phyloP scores from a whole-genome alignment of 2,113 vertebrate species.

The Chlorodrepanis virens region DNA sequence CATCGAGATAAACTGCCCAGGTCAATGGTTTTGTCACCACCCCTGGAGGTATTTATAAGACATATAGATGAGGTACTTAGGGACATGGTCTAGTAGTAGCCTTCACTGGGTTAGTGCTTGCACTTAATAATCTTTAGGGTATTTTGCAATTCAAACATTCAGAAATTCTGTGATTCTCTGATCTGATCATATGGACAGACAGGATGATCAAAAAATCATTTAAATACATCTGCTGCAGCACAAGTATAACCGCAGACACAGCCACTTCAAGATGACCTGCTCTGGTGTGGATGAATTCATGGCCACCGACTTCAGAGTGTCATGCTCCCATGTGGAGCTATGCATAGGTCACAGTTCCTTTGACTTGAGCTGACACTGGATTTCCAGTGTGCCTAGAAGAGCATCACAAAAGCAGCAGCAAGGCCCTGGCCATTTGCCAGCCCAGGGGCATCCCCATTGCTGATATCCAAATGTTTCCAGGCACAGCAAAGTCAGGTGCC shows the following conservation, averaged over 20 bases:
- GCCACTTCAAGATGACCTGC: not conserved
- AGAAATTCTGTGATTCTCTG: not conserved
- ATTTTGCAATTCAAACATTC: not conserved
- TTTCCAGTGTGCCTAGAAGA: not conserved
- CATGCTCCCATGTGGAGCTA: not conserved
- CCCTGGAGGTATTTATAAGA: not conserved
- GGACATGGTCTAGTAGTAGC: not conserved
- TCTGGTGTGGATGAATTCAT: not conserved
- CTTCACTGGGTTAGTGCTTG: not conserved
- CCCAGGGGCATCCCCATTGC: not conserved
- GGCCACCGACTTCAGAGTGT: not conserved
- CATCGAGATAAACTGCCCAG: not conserved
- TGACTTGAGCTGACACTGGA: not conserved
- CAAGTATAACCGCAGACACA: not conserved
- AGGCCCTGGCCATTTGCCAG: not conserved
- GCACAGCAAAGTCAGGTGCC: not conserved
- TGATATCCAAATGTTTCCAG: not conserved
- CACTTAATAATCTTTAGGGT: not conserved
- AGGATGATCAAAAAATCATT: not conserved
- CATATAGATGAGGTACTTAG: not conserved
- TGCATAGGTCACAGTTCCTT: not conserved
- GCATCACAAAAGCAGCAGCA: not conserved
- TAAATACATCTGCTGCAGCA: not conserved
- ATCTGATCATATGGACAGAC: not conserved
- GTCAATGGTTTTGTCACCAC: not conserved